These are phyloP conservation scores for Tetragonula clypearis DNA, from an alignment of 1,140 invertebrate genomes.

Conservation along the genomic window DNA sequence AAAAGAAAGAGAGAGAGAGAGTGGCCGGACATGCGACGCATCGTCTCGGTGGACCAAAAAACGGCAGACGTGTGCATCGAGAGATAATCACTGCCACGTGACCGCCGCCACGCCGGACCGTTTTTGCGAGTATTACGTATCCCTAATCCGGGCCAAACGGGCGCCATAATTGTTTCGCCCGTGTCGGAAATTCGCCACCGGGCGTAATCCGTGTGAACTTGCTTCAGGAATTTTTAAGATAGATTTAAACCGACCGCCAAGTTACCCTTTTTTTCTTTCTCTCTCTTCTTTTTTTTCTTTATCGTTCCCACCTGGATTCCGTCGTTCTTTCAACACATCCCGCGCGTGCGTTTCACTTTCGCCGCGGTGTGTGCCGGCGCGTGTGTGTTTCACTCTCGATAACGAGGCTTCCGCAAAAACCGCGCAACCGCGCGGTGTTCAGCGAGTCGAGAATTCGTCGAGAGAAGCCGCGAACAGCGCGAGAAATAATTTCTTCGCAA, in stretches of 20 bases:
- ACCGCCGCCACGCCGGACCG: slow-evolving; percentile 58
- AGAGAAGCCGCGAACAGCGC: too few relatives aligned
- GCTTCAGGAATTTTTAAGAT: slow-evolving; percentile 25
- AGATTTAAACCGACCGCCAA: neutral
- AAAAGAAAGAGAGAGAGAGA: neutral
- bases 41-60: slow-evolving; percentile 54
- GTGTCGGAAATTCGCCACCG: slow-evolving; percentile 58
- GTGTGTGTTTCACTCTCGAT: slow-evolving; percentile 10
- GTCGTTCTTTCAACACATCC: neutral
- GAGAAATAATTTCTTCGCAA: too few relatives aligned
- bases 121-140: slow-evolving; percentile 67
- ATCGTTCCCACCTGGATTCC: neutral
- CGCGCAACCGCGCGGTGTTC: too few relatives aligned
- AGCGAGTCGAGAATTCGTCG: neutral
- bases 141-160: slow-evolving; percentile 64
- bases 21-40: slow-evolving; percentile 48
- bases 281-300: neutral
- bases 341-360: neutral
- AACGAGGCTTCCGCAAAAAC: neutral
- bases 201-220: slow-evolving; percentile 59
- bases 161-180: slow-evolving; percentile 66
- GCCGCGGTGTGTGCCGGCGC: neutral
- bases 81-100: slow-evolving; percentile 70
- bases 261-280: neutral
- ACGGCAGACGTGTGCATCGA: slow-evolving; percentile 61